Percentiles rank a stretch among this genome's conserved stretches.
Conservation (phyloP, 2,888 invertebrate genomes). For the Drosophila recens region DNA sequence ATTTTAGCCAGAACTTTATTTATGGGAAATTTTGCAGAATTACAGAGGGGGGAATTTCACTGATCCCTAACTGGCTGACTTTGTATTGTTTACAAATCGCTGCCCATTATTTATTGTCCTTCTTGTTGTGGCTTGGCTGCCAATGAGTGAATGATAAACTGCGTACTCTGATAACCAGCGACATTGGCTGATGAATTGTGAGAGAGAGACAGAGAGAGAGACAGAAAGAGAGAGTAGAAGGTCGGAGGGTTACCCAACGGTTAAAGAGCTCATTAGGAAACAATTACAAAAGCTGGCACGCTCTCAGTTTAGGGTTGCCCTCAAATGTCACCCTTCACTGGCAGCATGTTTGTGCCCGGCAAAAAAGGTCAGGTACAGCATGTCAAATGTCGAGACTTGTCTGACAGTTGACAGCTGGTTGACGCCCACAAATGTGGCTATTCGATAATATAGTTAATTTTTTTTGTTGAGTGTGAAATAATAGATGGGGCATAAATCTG, state of each 20-base stretch:
- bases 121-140: slow-evolving; percentile 65
- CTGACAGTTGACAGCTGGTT: slow-evolving; percentile 64
- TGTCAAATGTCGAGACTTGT: slow-evolving; percentile 67
- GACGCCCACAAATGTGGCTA: slow-evolving; percentile 75
- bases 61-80: slow-evolving; percentile 43
- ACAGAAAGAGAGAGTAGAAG: not conserved
- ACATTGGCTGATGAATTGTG: slow-evolving; percentile 34
- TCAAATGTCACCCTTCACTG: slow-evolving; percentile 54
- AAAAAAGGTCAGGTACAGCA: slow-evolving; percentile 72
- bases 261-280: slow-evolving; percentile 70
- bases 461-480: slow-evolving; percentile 23
- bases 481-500: not conserved
- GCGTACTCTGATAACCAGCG: slow-evolving; percentile 60
- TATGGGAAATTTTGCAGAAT: slow-evolving; percentile 51
- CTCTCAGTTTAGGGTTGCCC: slow-evolving; percentile 61
- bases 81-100: slow-evolving; percentile 76
- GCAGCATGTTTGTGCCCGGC: slow-evolving; percentile 19
- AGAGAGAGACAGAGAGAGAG: not conserved
- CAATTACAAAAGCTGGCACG: slow-evolving; percentile 64
- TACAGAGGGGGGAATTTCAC: not conserved
- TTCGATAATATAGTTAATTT: slow-evolving; percentile 70
- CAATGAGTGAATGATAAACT: slow-evolving; percentile 78
- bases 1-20: slow-evolving; percentile 64
- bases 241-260: slow-evolving; percentile 19
- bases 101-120: slow-evolving; percentile 72